A percentile compares a stretch with the other conserved stretches of the same genome.
phyloP scores from a whole-genome alignment of 2,113 vertebrate species.

The Sorex fumeus region DNA sequence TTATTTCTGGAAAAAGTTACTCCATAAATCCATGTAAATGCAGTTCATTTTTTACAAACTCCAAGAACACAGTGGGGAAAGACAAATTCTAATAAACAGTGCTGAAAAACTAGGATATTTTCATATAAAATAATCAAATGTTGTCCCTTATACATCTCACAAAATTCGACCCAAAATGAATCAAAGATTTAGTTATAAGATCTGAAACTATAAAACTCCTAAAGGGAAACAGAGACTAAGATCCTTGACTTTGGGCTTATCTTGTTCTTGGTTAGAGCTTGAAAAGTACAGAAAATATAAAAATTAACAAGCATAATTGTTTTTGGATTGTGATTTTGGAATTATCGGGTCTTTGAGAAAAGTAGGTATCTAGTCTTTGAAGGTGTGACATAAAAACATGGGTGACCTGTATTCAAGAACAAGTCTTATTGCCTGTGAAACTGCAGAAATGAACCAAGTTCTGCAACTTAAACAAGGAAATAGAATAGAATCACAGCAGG shows the following conservation, averaged over 20 bases:
- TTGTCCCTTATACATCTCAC: background rate
- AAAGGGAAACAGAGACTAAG: background rate
- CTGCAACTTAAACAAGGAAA: background rate
- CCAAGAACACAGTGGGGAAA: background rate
- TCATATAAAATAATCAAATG: background rate
- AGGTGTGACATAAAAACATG: background rate
- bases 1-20: background rate
- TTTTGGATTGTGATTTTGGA: background rate
- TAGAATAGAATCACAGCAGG: background rate
- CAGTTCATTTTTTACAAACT: background rate
- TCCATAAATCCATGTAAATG: background rate
- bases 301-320: background rate
- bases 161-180: background rate
- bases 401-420: background rate
- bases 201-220: slow-evolving; percentile 17
- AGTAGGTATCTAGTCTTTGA: background rate
- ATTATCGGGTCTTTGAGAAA: background rate
- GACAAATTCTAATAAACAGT: background rate
- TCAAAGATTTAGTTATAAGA: background rate
- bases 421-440: background rate
- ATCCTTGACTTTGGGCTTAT: background rate
- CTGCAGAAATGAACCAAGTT: background rate
- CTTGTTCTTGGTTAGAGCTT: background rate
- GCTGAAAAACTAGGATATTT: background rate
- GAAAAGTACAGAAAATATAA: background rate